A percentile compares a stretch with the other conserved stretches of the same genome.
These are phyloP conservation scores for Xiphydria camelus DNA, from an alignment of 2,888 invertebrate genomes.

Conservation along the genomic window DNA sequence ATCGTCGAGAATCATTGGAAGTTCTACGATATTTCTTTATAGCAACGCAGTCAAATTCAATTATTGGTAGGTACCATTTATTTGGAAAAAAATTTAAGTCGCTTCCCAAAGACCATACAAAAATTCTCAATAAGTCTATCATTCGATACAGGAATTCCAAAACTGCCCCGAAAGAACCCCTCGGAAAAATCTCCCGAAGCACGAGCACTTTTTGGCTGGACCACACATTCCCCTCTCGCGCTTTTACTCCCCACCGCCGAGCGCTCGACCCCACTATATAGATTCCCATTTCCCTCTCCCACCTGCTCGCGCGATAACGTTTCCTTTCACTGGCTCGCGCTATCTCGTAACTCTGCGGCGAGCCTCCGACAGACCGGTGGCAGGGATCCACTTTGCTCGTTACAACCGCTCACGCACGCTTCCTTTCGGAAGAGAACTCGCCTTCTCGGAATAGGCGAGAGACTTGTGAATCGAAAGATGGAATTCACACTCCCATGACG, in stretches of 20 bases:
- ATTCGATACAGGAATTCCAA: too few relatives aligned
- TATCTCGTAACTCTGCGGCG: constrained; percentile 4
- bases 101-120: too few relatives aligned
- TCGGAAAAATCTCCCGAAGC: too few relatives aligned
- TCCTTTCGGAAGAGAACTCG: constrained; percentile 1
- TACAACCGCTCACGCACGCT: constrained; percentile 1
- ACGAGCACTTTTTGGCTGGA: constrained; percentile 9
- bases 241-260: constrained; percentile 1
- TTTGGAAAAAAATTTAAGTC: too few relatives aligned
- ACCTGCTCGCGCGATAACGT: constrained; percentile 28
- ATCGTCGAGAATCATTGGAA: too few relatives aligned
- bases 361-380: not conserved
- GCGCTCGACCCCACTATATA: constrained; percentile 2
- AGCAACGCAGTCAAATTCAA: too few relatives aligned
- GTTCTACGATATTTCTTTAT: too few relatives aligned
- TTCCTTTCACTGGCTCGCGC: constrained; percentile 30
- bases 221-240: constrained; percentile 12
- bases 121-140: too few relatives aligned
- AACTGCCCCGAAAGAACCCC: too few relatives aligned
- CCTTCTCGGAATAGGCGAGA: constrained; percentile 2
- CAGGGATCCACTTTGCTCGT: not conserved
- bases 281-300: constrained; percentile 17
- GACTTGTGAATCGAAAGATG: constrained; percentile 3
- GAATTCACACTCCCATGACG: constrained; percentile 3
- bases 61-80: too few relatives aligned